These are phyloP conservation scores for Lordiphosa andalusiaca DNA, from an alignment of 2,888 invertebrate genomes.

Conservation along the genomic window DNA sequence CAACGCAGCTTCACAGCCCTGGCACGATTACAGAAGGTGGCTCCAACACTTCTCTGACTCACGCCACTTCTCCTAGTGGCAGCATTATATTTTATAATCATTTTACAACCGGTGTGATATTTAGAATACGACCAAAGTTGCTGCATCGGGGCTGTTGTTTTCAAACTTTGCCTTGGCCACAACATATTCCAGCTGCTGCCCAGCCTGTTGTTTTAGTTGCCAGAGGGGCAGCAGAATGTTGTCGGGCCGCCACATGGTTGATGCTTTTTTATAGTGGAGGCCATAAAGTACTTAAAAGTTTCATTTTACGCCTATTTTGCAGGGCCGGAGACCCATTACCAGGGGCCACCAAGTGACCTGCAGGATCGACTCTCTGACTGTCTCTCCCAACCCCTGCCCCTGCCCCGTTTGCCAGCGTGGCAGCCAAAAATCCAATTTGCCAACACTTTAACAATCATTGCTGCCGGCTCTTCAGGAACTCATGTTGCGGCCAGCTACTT, in stretches of 20 bases:
- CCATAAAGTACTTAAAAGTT: constrained; percentile 77
- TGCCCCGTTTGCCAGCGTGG: constrained; percentile 18
- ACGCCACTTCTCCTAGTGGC: background rate
- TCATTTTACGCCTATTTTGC: constrained; percentile 76
- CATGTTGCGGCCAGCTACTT: constrained; percentile 53
- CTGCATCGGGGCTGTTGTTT: constrained; percentile 46
- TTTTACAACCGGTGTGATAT: constrained; percentile 72
- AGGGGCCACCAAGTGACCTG: constrained; percentile 45
- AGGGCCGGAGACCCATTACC: constrained; percentile 64
- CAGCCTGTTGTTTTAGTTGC: constrained; percentile 53
- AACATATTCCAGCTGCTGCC: constrained; percentile 37
- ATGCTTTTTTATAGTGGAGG: constrained; percentile 73
- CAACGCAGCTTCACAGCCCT: no score
- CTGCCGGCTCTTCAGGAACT: constrained; percentile 46
- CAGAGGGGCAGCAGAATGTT: constrained; percentile 19
- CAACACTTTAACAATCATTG: constrained; percentile 74
- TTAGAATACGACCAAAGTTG: constrained; percentile 64
- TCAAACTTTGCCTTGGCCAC: constrained; percentile 46
- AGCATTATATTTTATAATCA: constrained; percentile 74
- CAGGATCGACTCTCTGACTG: constrained; percentile 17
- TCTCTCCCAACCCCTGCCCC: constrained; percentile 6
- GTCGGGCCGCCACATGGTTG: constrained; percentile 59
- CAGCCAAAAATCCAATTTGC: constrained; percentile 65
- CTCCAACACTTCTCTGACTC: background rate
- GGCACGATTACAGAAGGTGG: background rate